These are phyloP conservation scores for Catostomus latipinnis DNA, from an alignment of 2,797 vertebrate genomes.

Conservation along the genomic window DNA sequence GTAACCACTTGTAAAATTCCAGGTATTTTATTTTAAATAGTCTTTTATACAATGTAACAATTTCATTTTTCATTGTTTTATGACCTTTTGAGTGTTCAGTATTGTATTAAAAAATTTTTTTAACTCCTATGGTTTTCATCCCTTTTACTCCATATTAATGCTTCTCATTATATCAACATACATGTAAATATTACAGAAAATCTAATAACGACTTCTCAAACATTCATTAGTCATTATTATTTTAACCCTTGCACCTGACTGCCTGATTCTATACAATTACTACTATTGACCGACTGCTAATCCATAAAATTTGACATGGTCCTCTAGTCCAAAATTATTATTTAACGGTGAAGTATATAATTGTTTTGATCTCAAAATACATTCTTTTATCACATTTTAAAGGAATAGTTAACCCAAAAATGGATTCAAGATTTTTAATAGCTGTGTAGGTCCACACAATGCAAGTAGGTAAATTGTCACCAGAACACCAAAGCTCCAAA, in stretches of 20 bases:
- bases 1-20: slow-evolving; percentile 1
- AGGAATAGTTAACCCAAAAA: no score
- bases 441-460: no score
- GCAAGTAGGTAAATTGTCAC: no score
- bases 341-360: no score
- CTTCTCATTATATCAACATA: not conserved
- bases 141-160: slow-evolving; percentile 25
- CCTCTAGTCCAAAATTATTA: no score
- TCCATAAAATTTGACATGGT: no score
- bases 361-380: no score
- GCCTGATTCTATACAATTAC: not conserved
- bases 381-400: no score
- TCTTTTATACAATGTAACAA: slow-evolving; percentile 4
- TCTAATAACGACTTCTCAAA: not conserved
- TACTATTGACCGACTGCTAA: not conserved
- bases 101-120: slow-evolving; percentile 20
- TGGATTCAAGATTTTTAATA: no score
- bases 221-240: slow-evolving; percentile 1
- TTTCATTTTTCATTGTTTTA: not conserved
- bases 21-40: slow-evolving; percentile 4
- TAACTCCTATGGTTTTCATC: slow-evolving; percentile 4
- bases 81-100: slow-evolving; percentile 7
- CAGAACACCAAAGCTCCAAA: no score
- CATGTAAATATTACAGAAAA: slow-evolving; percentile 2
- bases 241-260: not conserved